A percentile compares a stretch with the other conserved stretches of the same genome.
phyloP scores from a whole-genome alignment of 1,140 invertebrate species.

The Oryctes rhinoceros region DNA sequence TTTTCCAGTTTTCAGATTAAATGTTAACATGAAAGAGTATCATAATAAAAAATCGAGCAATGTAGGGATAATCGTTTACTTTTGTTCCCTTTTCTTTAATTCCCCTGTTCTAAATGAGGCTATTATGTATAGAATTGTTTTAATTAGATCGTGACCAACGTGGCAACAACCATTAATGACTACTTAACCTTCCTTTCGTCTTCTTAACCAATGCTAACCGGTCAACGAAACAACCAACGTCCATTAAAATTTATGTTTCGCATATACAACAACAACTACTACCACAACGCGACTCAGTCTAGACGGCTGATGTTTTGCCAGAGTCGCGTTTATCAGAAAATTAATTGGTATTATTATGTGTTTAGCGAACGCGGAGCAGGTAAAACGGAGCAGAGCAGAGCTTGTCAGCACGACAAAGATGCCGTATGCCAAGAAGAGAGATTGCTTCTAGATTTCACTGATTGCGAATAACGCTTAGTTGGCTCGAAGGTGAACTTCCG shows the following conservation, averaged over 20 bases:
- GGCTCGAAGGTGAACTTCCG: slow-evolving; percentile 25
- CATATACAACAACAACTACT: not conserved
- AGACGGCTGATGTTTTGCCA: slow-evolving; percentile 19
- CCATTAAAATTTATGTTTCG: slow-evolving; percentile 7
- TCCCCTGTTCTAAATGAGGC: not conserved
- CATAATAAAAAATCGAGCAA: too few species aligned
- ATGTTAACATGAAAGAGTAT: too few species aligned
- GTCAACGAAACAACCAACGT: not conserved
- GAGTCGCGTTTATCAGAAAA: not conserved
- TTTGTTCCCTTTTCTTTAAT: not conserved
- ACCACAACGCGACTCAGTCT: not conserved
- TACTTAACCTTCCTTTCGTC: slow-evolving; percentile 8
- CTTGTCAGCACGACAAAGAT: not conserved
- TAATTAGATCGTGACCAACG: not conserved
- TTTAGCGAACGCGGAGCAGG: not conserved
- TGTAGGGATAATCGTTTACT: not conserved
- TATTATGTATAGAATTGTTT: not conserved
- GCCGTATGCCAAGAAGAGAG: not conserved
- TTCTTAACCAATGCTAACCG: not conserved
- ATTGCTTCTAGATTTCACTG: not conserved
- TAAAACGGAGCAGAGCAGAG: not conserved
- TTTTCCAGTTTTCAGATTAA: too few species aligned
- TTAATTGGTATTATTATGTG: slow-evolving; percentile 26
- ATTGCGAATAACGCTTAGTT: not conserved
- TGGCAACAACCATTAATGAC: not conserved